Evolutionary conservation across 2,888 invertebrate genomes (phyloP).

Genomic region (Sthenelais limicola): DNA sequence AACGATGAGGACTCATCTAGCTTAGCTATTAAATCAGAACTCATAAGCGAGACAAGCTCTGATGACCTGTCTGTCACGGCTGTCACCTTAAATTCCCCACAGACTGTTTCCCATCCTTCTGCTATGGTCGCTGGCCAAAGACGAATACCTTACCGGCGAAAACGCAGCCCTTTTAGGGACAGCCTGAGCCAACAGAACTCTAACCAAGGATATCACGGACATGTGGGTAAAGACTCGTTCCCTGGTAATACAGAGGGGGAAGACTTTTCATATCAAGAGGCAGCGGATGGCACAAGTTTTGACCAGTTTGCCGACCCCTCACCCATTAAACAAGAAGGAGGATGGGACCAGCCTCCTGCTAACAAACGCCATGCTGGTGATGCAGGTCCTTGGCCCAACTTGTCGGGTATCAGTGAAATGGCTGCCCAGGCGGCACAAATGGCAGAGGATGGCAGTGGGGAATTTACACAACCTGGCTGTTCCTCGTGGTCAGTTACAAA

Average conservation of each 20-base stretch:
- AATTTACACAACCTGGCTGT: slow-evolving; percentile 25
- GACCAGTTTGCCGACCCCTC: slow-evolving; percentile 6
- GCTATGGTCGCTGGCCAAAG: slow-evolving; percentile 21
- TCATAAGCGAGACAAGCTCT: not conserved
- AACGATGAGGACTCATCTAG: not conserved
- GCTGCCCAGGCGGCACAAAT: slow-evolving; percentile 31
- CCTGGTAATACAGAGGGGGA: not conserved
- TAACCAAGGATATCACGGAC: not conserved
- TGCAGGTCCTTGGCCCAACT: slow-evolving; percentile 24
- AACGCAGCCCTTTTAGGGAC: slow-evolving; percentile 19
- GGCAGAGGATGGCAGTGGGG: slow-evolving; percentile 14
- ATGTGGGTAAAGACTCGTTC: not conserved
- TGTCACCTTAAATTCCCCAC: not conserved
- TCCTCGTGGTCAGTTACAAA: slow-evolving; percentile 4
- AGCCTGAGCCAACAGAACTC: not conserved
- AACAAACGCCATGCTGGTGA: slow-evolving; percentile 4
- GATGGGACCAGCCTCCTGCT: slow-evolving; percentile 14
- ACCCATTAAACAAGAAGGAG: slow-evolving; percentile 11
- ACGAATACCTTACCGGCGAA: slow-evolving; percentile 2
- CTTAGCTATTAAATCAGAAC: not conserved
- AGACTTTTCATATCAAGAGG: no score
- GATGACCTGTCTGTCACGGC: slow-evolving; percentile 13
- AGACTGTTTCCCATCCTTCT: slow-evolving; percentile 15
- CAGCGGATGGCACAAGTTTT: slow-evolving; percentile 16
- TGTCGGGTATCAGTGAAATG: slow-evolving; percentile 20